phyloP scores from a whole-genome alignment of 2,113 vertebrate species.

The Elaphurus davidianus region DNA sequence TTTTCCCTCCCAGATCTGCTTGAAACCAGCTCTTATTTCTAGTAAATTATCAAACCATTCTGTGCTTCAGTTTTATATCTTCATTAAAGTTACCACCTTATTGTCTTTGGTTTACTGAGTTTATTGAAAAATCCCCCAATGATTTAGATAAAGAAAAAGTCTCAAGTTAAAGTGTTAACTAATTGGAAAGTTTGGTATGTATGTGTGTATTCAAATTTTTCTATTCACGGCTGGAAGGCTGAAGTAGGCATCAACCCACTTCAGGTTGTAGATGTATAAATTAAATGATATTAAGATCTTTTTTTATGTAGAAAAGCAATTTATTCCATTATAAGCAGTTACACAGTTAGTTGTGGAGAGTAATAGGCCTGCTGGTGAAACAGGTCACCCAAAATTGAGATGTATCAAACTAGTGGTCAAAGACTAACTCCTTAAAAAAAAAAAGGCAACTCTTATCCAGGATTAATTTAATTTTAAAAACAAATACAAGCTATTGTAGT shows the following conservation, averaged over 20 bases:
- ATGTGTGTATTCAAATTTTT: not conserved
- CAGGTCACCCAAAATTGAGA: not conserved
- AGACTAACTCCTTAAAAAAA: constrained; percentile 66
- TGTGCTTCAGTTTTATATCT: not conserved
- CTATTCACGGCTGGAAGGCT: not conserved
- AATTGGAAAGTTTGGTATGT: not conserved
- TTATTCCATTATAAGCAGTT: not conserved
- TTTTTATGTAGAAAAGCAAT: not conserved
- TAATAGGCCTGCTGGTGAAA: not conserved
- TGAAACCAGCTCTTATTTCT: constrained; percentile 33
- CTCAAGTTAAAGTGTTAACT: not conserved
- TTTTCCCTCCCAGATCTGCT: not conserved
- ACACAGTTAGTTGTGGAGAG: not conserved
- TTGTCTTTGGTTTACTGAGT: constrained; percentile 25
- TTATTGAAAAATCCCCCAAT: constrained; percentile 16
- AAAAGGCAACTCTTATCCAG: constrained; percentile 56
- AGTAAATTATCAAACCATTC: not conserved
- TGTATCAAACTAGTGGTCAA: constrained; percentile 70
- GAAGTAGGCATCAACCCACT: not conserved
- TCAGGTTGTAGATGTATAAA: not conserved
- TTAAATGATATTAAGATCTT: not conserved
- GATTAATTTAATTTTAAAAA: constrained; percentile 71
- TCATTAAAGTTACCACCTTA: not conserved
- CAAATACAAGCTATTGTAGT: constrained; percentile 66
- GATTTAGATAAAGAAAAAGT: constrained; percentile 13